Base-by-base conservation (phyloP, 2,113 vertebrate genomes). In the Lophotis ruficrista region DNA sequence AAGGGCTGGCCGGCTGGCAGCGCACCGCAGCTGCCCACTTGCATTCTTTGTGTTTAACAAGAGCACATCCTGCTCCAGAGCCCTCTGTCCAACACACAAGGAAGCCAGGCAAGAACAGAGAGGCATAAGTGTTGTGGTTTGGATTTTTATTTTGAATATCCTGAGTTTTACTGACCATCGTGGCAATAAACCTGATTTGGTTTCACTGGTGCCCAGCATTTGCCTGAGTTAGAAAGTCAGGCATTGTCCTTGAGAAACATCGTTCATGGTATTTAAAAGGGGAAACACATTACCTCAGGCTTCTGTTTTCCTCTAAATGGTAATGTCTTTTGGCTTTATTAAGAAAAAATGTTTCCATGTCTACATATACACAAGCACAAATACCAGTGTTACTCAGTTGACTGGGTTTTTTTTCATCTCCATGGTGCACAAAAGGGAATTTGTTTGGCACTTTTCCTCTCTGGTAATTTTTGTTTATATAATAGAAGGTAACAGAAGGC, bases 251-350 rank as follows among this genome's bases (percentile, higher is more conserved):
- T 92, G 45, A 84, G 58, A 84, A 76, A 9, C 21, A 19, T 57
- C 12, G 7, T 61, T 31, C 4, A 1, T 5, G 16, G 14, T 35
- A 30, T 65, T 89, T 81, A 89, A 51, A 53, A 64, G 25, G 35
- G 18, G 7, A 71, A 84, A 68, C 17, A 9, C 4, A 6, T 85
- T 92, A 17, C 37, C 27, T 28, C 24, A n/a, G 37, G 31, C 86
- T 91, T 82, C 33, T 35, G 7, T 84, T 95, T 95, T 79, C 50
- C 47, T 89, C 41, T 27, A 47, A 66, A 48, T 80, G 86, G 62
- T 75, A 77, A 25, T 48, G 31, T 48, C 56, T 94, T 83, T 61
- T 87, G 41, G 20, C 83, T 97, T 87, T 87, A 89, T 87, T 76
- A 79, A 58, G 83, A 89, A 72, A 72, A 94, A 89, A 58, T 65